phyloP scores from a whole-genome alignment of 2,113 vertebrate genomes.

The Arothron firmamentum region DNA sequence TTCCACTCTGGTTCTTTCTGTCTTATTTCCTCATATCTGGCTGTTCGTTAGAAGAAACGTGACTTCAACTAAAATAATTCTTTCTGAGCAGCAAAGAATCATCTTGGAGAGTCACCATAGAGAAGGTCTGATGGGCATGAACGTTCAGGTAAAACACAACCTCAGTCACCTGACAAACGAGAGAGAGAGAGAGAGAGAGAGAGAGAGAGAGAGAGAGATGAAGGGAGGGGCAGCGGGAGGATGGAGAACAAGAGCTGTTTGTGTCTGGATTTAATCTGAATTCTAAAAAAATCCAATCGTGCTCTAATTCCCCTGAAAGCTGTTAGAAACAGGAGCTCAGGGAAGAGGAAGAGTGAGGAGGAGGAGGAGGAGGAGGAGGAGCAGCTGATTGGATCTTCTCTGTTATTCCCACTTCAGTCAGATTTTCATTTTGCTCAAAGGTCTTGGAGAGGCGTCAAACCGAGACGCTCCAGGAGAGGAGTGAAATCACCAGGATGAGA shows the following conservation, averaged over 20 bases:
- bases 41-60: too few species aligned
- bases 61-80: too few species aligned
- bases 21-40: too few species aligned
- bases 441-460: background rate
- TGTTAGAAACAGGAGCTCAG: constrained; percentile 27
- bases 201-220: background rate
- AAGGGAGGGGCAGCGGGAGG: background rate
- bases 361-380: too few species aligned
- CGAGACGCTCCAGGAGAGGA: background rate
- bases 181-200: background rate
- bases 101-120: too few species aligned
- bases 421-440: constrained; percentile 8
- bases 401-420: constrained; percentile 2
- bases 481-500: constrained; percentile 5
- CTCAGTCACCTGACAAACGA: too few species aligned
- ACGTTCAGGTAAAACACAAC: too few species aligned
- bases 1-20: too few species aligned
- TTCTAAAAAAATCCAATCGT: constrained; percentile 31
- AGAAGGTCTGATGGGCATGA: too few species aligned
- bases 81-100: too few species aligned
- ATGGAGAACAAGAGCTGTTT: constrained; percentile 4
- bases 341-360: background rate
- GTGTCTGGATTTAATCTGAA: constrained; percentile 13
- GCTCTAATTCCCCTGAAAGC: constrained; percentile 21
- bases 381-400: too few species aligned